Evolutionary conservation across 2,888 invertebrate species (phyloP).

Genomic region (Ceramica pisi): DNA sequence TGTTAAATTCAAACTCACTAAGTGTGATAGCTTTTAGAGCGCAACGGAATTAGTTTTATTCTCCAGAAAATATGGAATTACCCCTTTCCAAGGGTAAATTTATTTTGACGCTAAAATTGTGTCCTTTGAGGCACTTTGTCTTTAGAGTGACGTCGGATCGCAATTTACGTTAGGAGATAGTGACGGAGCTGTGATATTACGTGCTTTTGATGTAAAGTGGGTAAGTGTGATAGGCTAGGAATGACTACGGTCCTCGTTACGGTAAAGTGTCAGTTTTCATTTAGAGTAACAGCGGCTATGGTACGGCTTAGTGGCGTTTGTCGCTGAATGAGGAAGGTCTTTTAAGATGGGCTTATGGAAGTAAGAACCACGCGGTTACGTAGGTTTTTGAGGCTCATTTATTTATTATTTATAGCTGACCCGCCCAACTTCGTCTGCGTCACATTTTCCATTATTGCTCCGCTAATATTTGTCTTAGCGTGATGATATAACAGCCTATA

Average conservation of each 20-base stretch:
- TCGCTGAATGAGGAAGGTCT: background rate
- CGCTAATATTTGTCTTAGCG: no score
- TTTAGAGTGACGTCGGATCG: conserved; percentile 41
- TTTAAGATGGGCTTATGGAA: no score
- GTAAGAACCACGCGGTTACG: no score
- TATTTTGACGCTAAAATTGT: conserved; percentile 52
- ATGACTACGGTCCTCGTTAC: background rate
- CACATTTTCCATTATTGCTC: no score
- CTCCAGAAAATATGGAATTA: conserved; percentile 66
- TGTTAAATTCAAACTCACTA: conserved; percentile 43
- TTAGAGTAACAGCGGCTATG: conserved; percentile 9
- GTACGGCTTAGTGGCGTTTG: background rate
- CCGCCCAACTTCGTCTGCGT: no score
- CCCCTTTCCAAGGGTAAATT: conserved; percentile 55
- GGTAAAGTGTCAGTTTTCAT: conserved; percentile 28
- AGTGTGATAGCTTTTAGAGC: conserved; percentile 44
- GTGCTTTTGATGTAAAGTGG: conserved; percentile 52
- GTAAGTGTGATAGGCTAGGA: conserved; percentile 24
- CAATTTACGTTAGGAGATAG: conserved; percentile 55
- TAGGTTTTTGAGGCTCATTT: no score
- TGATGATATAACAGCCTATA: no score
- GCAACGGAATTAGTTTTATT: conserved; percentile 48
- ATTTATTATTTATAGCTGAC: no score
- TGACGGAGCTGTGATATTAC: conserved; percentile 33
- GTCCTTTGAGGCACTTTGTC: conserved; percentile 51